Base-by-base conservation (phyloP, 2,113 vertebrate genomes). In the Euleptes europaea region DNA sequence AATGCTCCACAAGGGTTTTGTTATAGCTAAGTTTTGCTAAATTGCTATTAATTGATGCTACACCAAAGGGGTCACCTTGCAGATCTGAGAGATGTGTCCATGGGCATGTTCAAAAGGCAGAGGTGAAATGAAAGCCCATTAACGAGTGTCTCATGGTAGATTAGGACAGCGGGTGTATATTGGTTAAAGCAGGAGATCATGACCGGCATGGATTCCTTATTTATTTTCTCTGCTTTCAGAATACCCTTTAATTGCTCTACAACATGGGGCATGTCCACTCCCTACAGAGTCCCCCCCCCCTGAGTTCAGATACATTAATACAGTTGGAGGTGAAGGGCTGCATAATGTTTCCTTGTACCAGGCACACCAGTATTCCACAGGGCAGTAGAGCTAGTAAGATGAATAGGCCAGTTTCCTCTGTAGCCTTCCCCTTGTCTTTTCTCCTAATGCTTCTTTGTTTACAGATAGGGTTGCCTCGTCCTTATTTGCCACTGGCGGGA, bases 21-120 rank as follows among this genome's bases (percentile, higher is more conserved):
- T 80, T 81, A 75, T 54, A 23, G 74, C 49, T 69, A 67, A 86
- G 82, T 85, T 86, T 57, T 86, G 35, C 71, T 79, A 44, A 85
- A 85, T 10, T 70, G 35, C 38, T 54, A 79, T 49, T 86, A 89
- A 74, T 3, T 81, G 47, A 92, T n/a, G 69, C 44, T 73, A 31
- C 77, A 17, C 0, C 0, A 91, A 65, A 88, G 65, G 60, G 12
- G 54, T 88, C 33, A 87, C 19, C 66, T 89, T 82, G 51, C 81
- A 79, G 17, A 31, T 86, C 23, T 73, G 83, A 71, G 90, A 86
- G 26, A 78, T 66, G 42, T 80, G 74, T 28, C 11, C 82, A 13
- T 82, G 82, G 57, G 26, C 31, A 2, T 9, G 86, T 14, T 5
- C 86, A 77, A 11, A 74, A 77, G 66, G 14, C 31, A 65, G 86